Base-by-base conservation (phyloP, 2,888 invertebrate genomes). In the Erpobdella octoculata region DNA sequence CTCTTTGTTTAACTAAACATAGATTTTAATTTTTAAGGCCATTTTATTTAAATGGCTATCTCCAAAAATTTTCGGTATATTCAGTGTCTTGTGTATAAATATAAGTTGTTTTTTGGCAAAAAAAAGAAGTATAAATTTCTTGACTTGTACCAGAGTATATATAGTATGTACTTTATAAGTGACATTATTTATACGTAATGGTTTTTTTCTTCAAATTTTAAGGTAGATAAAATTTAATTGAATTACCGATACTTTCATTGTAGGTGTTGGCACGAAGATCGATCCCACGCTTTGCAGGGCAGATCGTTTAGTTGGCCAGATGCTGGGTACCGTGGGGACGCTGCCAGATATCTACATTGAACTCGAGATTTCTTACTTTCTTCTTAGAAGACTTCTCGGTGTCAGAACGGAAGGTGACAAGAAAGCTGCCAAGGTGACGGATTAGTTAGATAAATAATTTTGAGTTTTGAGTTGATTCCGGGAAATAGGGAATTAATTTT, bases 321-420 rank as follows among this genome's bases (percentile, higher is more conserved):
- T 75, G 73, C 86, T 96, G 69, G 98, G 98, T 21, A 95, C 96
- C 15, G 95, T 98, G 31, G 96, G 94, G 33, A 91, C 94, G 68
- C 84, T 98, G 77, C 98, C 98, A 0, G 92, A 93, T 78, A 98
- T 98, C 81, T 97, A 92, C 84, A 93, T 93, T 76, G 97, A 96
- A 84, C 88, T 98, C 76, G 97, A 98, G 87, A 93, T 98, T 81
- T 94, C 94, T 25, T 99, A 96, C 85, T 96, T 94, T 85, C 87
- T 99, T 76, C 86, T 99, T 75, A 91, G 97, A 82, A 89, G 98
- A 78, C 86, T 98, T 76, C 87, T 98, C 61, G 98, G 98, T 65
- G 98, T 99, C 2, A 90, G 96, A 81, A 97, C 93, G 0, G 98
- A 99, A 84, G 98, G 96, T 9, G 97, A 97, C 84, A 97, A 96